Conservation (phyloP, 2,888 invertebrate species). For the Taphrorychus bicolor region DNA sequence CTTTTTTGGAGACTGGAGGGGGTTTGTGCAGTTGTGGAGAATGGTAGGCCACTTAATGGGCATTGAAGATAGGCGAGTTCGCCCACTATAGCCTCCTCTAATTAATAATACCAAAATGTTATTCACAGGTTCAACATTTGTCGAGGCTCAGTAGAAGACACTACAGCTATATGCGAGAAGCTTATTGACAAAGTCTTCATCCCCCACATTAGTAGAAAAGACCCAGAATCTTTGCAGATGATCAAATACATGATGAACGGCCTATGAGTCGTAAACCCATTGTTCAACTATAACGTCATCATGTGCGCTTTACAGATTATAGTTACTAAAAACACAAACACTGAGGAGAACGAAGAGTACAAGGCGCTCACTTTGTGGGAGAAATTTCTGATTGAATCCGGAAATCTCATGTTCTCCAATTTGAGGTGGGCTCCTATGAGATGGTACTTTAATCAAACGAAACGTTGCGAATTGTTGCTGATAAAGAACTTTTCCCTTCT, state of each 20-base stretch:
- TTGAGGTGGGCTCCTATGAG: constrained; percentile 29
- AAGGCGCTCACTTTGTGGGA: constrained; percentile 19
- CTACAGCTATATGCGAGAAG: constrained; percentile 66
- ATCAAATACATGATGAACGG: constrained; percentile 70
- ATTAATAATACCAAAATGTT: too few relatives aligned
- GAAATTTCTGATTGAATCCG: constrained; percentile 16
- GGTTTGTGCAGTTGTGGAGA: constrained; percentile 84
- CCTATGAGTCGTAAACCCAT: constrained; percentile 53
- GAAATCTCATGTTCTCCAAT: constrained; percentile 2
- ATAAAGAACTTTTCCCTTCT: constrained; percentile 74
- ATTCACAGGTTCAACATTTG: constrained; percentile 81
- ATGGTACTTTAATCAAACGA: constrained; percentile 55
- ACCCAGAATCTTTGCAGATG: constrained; percentile 71
- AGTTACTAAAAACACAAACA: constrained; percentile 14
- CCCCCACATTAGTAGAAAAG: constrained; percentile 67
- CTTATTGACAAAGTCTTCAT: constrained; percentile 68
- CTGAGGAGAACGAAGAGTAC: constrained; percentile 11
- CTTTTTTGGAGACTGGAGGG: constrained; percentile 76
- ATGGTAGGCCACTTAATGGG: constrained; percentile 83
- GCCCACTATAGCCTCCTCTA: background rate
- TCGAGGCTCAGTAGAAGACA: constrained; percentile 68
- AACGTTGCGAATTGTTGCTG: constrained; percentile 65
- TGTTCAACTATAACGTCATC: constrained; percentile 26
- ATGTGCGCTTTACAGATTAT: constrained; percentile 16
- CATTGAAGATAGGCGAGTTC: constrained; percentile 74